Evolutionary conservation across 2,113 vertebrate species (phyloP).

Genomic region (Scatophagus argus): DNA sequence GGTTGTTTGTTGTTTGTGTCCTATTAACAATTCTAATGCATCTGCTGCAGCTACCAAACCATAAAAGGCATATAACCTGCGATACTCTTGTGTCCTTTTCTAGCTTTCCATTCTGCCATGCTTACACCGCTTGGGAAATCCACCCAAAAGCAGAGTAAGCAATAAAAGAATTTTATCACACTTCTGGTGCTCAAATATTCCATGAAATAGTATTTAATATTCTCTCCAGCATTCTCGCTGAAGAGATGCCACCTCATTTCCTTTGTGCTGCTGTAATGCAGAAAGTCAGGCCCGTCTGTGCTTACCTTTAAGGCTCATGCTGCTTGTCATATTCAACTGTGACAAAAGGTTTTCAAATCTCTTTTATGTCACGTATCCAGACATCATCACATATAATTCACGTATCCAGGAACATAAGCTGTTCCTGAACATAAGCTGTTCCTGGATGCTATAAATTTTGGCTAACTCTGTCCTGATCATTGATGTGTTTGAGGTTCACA

Average conservation of each 20-base stretch:
- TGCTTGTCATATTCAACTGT: slow-evolving; percentile 29
- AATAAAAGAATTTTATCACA: slow-evolving; percentile 69
- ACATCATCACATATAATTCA: slow-evolving; percentile 24
- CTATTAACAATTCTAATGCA: slow-evolving; percentile 44
- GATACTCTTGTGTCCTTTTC: slow-evolving; percentile 31
- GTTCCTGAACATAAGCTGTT: background rate
- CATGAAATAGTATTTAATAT: slow-evolving; percentile 73
- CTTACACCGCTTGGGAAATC: slow-evolving; percentile 54
- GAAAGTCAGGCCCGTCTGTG: slow-evolving; percentile 9
- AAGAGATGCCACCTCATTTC: slow-evolving; percentile 57
- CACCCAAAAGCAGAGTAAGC: slow-evolving; percentile 60
- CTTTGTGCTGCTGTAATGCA: slow-evolving; percentile 52
- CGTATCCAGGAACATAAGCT: background rate
- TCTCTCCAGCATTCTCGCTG: slow-evolving; percentile 43
- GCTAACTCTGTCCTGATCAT: background rate
- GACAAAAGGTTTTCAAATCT: slow-evolving; percentile 25
- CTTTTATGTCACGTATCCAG: too few relatives aligned
- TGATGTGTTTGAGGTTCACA: background rate
- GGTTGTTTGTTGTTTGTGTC: slow-evolving; percentile 27
- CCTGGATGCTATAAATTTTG: background rate
- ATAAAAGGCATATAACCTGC: slow-evolving; percentile 26
- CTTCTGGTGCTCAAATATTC: slow-evolving; percentile 65
- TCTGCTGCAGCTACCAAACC: slow-evolving; percentile 23
- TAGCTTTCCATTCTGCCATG: slow-evolving; percentile 29
- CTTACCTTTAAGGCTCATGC: slow-evolving; percentile 33